Evolutionary conservation across 2,797 vertebrate species (phyloP).

Genomic region (Chaenodraco wilsoni): DNA sequence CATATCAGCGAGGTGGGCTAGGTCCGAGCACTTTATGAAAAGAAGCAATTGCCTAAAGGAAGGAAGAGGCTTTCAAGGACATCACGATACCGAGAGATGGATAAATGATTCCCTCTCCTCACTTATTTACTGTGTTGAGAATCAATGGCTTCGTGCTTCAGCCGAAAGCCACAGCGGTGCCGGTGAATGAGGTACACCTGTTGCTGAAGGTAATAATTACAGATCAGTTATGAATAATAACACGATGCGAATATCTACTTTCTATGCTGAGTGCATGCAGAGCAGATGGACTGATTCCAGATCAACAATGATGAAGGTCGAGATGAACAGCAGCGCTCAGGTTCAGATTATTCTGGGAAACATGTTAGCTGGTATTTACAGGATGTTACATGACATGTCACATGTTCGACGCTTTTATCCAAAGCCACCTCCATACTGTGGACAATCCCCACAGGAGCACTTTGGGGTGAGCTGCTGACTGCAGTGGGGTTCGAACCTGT

Average conservation of each 20-base stretch:
- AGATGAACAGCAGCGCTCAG: not conserved
- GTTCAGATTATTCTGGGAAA: not conserved
- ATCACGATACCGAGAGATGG: not conserved
- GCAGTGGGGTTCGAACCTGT: too few species aligned
- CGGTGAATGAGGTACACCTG: conserved; percentile 43
- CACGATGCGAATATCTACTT: conserved; percentile 18
- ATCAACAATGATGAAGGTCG: not conserved
- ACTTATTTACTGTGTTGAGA: conserved; percentile 46
- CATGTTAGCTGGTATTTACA: too few species aligned
- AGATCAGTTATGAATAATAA: conserved; percentile 47
- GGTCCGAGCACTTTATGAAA: not conserved
- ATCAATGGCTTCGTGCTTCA: conserved; percentile 41
- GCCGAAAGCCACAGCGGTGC: conserved; percentile 32
- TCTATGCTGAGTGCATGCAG: not conserved
- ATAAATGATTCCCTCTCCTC: conserved; percentile 9
- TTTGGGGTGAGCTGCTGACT: too few species aligned
- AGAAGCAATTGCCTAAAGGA: not conserved
- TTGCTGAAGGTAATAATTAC: conserved; percentile 43
- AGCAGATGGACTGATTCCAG: conserved; percentile 10
- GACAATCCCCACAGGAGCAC: too few species aligned
- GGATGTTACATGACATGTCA: too few species aligned
- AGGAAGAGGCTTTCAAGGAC: not conserved
- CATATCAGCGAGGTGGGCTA: not conserved
- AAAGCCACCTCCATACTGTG: too few species aligned
- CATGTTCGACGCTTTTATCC: too few species aligned